These are phyloP conservation scores for Smittia aterrima DNA, from an alignment of 2,888 invertebrate genomes.

Conservation along the genomic window DNA sequence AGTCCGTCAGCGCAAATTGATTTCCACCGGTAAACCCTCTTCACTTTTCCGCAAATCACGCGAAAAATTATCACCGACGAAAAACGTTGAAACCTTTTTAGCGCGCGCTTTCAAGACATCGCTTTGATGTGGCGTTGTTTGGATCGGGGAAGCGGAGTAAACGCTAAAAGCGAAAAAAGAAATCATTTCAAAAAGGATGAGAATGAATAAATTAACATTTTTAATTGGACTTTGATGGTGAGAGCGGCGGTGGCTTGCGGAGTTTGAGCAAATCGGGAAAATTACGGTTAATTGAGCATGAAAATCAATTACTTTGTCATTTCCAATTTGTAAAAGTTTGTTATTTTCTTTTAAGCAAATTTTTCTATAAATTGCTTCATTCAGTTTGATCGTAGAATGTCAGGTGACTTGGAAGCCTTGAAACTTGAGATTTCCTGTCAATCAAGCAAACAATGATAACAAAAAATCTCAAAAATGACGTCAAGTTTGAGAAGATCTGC, in stretches of 20 bases:
- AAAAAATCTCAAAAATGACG: no score
- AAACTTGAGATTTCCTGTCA: no score
- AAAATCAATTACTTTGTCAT: conserved; percentile 37
- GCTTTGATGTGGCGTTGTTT: conserved; percentile 17
- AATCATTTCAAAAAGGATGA: no score
- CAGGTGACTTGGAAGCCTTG: no score
- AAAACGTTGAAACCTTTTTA: conserved; percentile 12
- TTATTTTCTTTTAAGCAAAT: not conserved
- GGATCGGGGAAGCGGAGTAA: not conserved
- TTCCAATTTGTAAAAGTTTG: conserved; percentile 4
- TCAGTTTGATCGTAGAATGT: not conserved
- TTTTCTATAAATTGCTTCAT: not conserved
- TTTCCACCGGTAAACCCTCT: conserved; percentile 21
- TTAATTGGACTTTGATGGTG: conserved; percentile 20
- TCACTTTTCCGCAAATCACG: conserved; percentile 7
- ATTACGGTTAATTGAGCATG: conserved; percentile 29
- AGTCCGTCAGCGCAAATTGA: conserved; percentile 35
- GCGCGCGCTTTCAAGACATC: not conserved
- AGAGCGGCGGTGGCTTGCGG: not conserved
- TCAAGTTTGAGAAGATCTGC: not conserved
- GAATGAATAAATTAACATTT: conserved; percentile 38
- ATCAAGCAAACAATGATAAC: no score
- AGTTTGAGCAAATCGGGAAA: not conserved
- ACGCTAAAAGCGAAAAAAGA: not conserved
- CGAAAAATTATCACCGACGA: not conserved